Evolutionary conservation across 2,113 vertebrate species (phyloP), one percentile per base, ranked within the genome.

Genomic region (Anhinga anhinga): DNA sequence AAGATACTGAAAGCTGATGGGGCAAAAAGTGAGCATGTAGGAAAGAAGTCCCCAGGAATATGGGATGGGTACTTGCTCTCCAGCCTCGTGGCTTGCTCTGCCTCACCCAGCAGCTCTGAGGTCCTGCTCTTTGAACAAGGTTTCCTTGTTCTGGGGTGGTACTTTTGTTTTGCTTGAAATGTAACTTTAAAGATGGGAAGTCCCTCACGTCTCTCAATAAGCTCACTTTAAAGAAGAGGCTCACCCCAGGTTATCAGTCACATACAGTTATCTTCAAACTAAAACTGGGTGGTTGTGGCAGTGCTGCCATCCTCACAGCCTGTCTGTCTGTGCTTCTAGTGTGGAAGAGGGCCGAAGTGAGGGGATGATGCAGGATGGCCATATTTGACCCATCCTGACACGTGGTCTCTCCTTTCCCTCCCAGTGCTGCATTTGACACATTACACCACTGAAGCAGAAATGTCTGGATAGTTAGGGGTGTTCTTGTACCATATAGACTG

Each of bases 201-300:
- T 30, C 0, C 0, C 3, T 19, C 36, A 23, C 36, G 7, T 20
- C 13, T 69, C 74, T 38, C 7, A 5, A 12, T 25, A 11, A 80
- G 15, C 7, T 86, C 52, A 16, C 19, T 52, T 69, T 9, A 53
- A 73, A 56, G 44, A n/a, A n/a, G n/a, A 77, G 18, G 1, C 13
- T 82, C 15, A 10, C 62, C 38, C 19, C 21, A 56, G 44, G 19
- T 16, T 13, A 23, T 40, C 45, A 13, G 8, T 11, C 23, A 20
- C 2, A 18, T 25, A 23, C 11, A 21, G 19, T 25, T 71, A 18
- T 11, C 44, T 47, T 62, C 10, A 45, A 7, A 30, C 0, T 17
- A 3, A 13, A 66, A 0, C 12, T 11, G 15, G 2, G 25, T 82
- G 27, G 7, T 20, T 29, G 17, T 16, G 27, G 2, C 21, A 29